These are phyloP conservation scores for Leucania comma DNA, from an alignment of 2,888 invertebrate genomes.

Conservation along the genomic window DNA sequence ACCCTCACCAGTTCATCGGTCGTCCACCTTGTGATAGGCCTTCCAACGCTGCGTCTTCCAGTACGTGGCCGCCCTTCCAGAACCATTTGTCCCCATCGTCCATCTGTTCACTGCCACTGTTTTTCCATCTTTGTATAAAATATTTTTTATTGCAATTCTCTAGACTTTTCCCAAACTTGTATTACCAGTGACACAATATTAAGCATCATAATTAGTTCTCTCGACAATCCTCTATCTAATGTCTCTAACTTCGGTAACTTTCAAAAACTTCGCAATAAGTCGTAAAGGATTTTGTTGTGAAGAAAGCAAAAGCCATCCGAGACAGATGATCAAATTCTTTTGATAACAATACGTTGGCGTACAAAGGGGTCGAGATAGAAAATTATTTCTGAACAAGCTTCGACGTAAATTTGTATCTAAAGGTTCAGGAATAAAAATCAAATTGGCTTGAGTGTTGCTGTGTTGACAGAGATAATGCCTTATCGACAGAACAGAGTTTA, in stretches of 20 bases:
- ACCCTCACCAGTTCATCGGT: too few species aligned
- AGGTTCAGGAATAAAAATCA: slow-evolving; percentile 62
- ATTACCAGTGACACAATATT: not conserved
- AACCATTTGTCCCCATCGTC: too few species aligned
- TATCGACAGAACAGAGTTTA: slow-evolving; percentile 60
- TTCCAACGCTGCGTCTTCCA: too few species aligned
- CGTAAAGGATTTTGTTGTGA: slow-evolving; percentile 51
- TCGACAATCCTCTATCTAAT: slow-evolving; percentile 24
- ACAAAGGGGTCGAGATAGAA: slow-evolving; percentile 68
- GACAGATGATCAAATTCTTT: slow-evolving; percentile 74
- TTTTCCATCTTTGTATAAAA: too few species aligned
- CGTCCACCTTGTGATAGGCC: too few species aligned
- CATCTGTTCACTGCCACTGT: too few species aligned
- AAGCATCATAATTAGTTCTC: slow-evolving; percentile 26
- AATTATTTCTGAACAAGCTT: slow-evolving; percentile 63
- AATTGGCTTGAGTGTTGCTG: slow-evolving; percentile 55
- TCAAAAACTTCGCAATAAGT: slow-evolving; percentile 52
- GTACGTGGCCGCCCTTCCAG: too few species aligned
- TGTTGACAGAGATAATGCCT: slow-evolving; percentile 64
- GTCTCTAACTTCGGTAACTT: slow-evolving; percentile 40
- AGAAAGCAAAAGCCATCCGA: slow-evolving; percentile 64
- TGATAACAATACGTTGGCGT: slow-evolving; percentile 69
- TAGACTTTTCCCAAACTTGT: too few species aligned
- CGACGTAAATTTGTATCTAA: slow-evolving; percentile 63
- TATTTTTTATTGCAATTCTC: too few species aligned